phyloP scores from a whole-genome alignment of 92 coral and sea anemone species.

The Zoanthus gigantus region DNA sequence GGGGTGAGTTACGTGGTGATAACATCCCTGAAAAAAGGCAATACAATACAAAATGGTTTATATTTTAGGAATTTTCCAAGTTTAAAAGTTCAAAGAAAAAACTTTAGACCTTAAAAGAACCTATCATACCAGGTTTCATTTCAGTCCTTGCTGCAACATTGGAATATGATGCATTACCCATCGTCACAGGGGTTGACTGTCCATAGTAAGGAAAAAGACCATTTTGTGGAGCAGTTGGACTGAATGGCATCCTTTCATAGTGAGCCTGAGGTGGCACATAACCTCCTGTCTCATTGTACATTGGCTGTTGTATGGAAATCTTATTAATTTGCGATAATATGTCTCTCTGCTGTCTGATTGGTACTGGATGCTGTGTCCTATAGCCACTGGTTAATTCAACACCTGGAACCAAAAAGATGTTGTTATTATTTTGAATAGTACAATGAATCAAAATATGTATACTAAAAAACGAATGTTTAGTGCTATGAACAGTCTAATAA shows the following conservation, averaged over 20 bases:
- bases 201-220: slow-evolving; percentile 44
- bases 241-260: slow-evolving; percentile 19
- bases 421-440: too few species aligned
- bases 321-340: slow-evolving; percentile 76
- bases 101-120: background rate
- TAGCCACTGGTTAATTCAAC: slow-evolving; percentile 34
- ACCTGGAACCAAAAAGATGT: background rate
- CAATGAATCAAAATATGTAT: too few species aligned
- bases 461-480: too few species aligned
- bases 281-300: slow-evolving; percentile 7
- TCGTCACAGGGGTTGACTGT: slow-evolving; percentile 62
- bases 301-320: slow-evolving; percentile 52
- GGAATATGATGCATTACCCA: slow-evolving; percentile 30
- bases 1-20: slow-evolving; percentile 94
- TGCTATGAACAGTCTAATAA: too few species aligned
- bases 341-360: slow-evolving; percentile 64
- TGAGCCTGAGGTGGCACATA: slow-evolving; percentile 2
- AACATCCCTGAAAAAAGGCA: slow-evolving; percentile 52
- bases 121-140: slow-evolving; percentile 17
- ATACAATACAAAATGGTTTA: background rate
- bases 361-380: slow-evolving; percentile 46
- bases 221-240: slow-evolving; percentile 34
- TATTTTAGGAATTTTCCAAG: background rate
- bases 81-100: background rate
- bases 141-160: slow-evolving; percentile 40